Evolutionary conservation across 2,797 vertebrate species (phyloP), one percentile per base, ranked within the genome.

Genomic region (Cetoscarus ocellatus): DNA sequence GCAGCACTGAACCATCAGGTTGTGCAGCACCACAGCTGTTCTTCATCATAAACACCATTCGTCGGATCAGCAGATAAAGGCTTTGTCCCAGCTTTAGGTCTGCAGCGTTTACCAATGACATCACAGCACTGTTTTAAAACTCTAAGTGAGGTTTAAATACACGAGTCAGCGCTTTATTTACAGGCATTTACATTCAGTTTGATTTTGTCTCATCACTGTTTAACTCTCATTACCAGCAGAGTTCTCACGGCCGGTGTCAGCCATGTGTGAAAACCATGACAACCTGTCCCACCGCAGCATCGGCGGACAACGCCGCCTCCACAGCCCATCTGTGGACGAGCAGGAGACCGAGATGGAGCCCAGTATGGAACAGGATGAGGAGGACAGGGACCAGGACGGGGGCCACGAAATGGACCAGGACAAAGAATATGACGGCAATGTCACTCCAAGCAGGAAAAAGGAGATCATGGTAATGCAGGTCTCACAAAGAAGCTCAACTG

Each of bases 361-460:
- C 75, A 94, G 86, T 93, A 79, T 56, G 92, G 96, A 93, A 82
- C 93, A 88, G 84, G 91, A 94, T 1, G 80, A 93, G 86, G 77
- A 95, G 61, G 88, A 95, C 66, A 83, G 60, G 77, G 87, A 80
- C 90, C 93, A 8, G 69, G 95, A 90, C 57, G 87, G 3, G 51
- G 67, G 18, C 18, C 68, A 75, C 8, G 89, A 91, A 6, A 69
- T 43, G 42, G 85, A 91, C 14, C 58, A 79, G 13, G 77, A 90
- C 15, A 51, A 52, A 0, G 93, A 95, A 47, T 77, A 94, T 0
- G 96, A 96, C 1, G 95, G 95, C 73, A 86, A 96, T 68, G 93
- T 94, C 64, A 95, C 96, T 0, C 98, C 98, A 0, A 98, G 96
- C 45, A 98, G 93, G 84, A 99, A 97, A 91, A 99, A 96, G 70